These are phyloP conservation scores for Drosophila imparisetae DNA, from an alignment of 2,888 invertebrate species.

Conservation along the genomic window DNA sequence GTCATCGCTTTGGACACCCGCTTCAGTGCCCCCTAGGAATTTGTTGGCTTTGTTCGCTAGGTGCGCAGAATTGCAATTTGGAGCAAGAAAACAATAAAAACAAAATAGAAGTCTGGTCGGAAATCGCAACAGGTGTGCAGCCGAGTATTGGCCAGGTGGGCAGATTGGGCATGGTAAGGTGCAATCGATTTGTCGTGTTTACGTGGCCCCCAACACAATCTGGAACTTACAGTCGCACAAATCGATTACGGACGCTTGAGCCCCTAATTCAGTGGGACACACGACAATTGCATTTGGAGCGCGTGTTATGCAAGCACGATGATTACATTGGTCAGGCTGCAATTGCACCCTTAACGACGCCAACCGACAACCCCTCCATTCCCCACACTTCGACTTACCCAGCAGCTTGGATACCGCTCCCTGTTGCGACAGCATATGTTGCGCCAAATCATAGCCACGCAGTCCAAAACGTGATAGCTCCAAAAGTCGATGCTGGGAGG, in stretches of 20 bases:
- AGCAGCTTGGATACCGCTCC: conserved; percentile 95
- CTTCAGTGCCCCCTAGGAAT: conserved; percentile 20
- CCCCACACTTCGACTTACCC: conserved; percentile 87
- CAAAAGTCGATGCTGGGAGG: conserved; percentile 91
- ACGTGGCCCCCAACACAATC: conserved; percentile 63
- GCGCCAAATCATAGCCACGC: conserved; percentile 95
- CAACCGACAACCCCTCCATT: background rate
- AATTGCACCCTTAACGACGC: conserved; percentile 13
- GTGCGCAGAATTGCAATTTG: conserved; percentile 57
- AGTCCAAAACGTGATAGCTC: conserved; percentile 92
- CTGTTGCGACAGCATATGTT: conserved; percentile 95
- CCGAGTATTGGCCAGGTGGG: conserved; percentile 64
- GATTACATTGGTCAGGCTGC: conserved; percentile 69
- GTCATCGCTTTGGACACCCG: background rate
- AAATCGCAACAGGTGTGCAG: conserved; percentile 53
- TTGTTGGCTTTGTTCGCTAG: conserved; percentile 2
- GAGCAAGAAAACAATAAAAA: conserved; percentile 32
- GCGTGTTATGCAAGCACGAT: conserved; percentile 59
- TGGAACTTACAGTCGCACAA: conserved; percentile 50
- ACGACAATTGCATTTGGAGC: conserved; percentile 78
- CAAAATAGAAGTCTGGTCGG: conserved; percentile 28
- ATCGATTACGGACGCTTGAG: conserved; percentile 75
- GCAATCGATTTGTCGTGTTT: conserved; percentile 79
- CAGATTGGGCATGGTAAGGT: conserved; percentile 60
- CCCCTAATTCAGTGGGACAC: conserved; percentile 65